Evolutionary conservation across 92 coral and sea anemone genomes (phyloP).

Genomic region (Hydrozoanthus gracilis): DNA sequence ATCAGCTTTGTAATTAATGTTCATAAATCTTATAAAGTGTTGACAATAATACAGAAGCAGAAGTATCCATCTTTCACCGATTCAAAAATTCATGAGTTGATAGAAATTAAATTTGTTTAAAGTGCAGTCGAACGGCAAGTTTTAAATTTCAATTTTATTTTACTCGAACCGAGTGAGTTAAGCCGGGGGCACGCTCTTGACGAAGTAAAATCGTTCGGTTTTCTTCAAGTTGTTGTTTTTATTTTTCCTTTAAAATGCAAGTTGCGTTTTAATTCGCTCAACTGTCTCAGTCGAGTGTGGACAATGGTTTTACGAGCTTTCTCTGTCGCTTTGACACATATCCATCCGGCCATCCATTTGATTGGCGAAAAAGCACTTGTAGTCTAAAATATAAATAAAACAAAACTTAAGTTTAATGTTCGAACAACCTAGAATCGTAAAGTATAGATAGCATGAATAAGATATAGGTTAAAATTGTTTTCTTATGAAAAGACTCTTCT

Average conservation of each 20-base stretch:
- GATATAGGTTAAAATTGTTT: neutral
- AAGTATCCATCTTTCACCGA: no score
- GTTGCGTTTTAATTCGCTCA: neutral
- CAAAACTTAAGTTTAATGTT: conserved; percentile 10
- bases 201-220: no score
- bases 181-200: no score
- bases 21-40: no score
- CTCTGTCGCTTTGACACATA: neutral
- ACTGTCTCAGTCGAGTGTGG: neutral
- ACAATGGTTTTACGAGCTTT: neutral
- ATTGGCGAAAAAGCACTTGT: conserved; percentile 30
- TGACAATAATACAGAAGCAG: no score
- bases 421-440: neutral
- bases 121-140: no score
- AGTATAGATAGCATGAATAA: neutral
- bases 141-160: no score
- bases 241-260: neutral
- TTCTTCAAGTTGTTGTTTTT: neutral
- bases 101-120: no score
- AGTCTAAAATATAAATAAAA: conserved; percentile 20
- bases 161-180: no score
- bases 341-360: neutral
- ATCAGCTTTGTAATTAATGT: no score
- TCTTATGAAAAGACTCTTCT: conserved; percentile 16
- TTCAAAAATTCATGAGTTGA: no score